These are phyloP conservation scores for Zelostemma sp. DNA, from an alignment of 1,140 invertebrate species.

Conservation along the genomic window DNA sequence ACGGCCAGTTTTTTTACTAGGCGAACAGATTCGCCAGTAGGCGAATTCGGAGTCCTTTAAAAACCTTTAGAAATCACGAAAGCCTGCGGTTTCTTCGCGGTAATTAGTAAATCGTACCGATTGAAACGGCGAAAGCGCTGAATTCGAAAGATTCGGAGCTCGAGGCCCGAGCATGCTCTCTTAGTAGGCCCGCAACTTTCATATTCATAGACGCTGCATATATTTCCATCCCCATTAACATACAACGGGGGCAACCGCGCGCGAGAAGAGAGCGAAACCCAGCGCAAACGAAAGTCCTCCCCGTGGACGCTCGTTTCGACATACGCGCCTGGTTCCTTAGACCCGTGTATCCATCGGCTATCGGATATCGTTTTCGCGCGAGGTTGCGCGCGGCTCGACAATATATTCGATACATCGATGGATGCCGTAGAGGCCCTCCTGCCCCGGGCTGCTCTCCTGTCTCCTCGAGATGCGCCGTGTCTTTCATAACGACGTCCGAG, in stretches of 20 bases:
- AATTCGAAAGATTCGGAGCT: too few species aligned
- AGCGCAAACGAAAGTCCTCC: neutral
- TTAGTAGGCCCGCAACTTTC: constrained; percentile 63
- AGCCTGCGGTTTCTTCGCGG: too few species aligned
- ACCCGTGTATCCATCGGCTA: constrained; percentile 53
- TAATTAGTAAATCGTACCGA: too few species aligned
- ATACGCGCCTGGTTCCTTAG: constrained; percentile 50
- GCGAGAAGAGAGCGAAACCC: neutral
- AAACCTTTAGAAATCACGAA: too few species aligned
- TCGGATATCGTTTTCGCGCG: constrained; percentile 49
- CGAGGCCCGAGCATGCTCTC: constrained; percentile 54
- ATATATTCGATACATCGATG: constrained; percentile 62
- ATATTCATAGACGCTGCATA: constrained; percentile 65
- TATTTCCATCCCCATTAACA: constrained; percentile 56
- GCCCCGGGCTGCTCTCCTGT: constrained; percentile 55
- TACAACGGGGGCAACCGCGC: constrained; percentile 13
- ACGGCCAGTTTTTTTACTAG: constrained; percentile 69
- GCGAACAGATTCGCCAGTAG: constrained; percentile 60
- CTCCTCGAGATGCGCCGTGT: constrained; percentile 63
- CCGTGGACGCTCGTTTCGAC: constrained; percentile 5
- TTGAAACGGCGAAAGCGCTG: too few species aligned
- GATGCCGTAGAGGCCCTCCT: constrained; percentile 52
- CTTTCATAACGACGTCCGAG: constrained; percentile 63
- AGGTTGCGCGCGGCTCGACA: constrained; percentile 50
- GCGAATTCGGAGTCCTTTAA: too few species aligned